Conservation (phyloP, 2,113 vertebrate genomes). For the Hypomesus transpacificus region DNA sequence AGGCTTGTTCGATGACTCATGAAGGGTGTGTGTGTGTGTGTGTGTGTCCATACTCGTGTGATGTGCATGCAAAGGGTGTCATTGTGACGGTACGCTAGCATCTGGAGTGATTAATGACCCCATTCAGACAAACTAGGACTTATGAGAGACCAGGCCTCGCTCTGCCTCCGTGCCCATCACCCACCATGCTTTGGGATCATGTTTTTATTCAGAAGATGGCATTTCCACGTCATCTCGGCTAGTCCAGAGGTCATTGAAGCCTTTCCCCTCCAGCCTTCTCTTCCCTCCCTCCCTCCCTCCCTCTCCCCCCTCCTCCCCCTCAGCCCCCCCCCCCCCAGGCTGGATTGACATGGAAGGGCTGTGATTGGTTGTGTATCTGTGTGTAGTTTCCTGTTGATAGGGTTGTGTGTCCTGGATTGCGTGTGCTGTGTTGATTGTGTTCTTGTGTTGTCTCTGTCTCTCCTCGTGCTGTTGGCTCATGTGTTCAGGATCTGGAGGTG, state of each 20-base stretch:
- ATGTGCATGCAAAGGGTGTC: too few species aligned
- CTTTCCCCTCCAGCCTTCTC: too few species aligned
- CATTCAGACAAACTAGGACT: not conserved
- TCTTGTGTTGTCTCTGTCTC: slow-evolving; percentile 42
- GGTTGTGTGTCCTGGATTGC: not conserved
- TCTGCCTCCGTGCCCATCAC: slow-evolving; percentile 28
- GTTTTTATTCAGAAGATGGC: slow-evolving; percentile 46
- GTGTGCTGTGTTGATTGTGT: not conserved
- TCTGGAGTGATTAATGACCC: too few species aligned
- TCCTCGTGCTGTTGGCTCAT: slow-evolving; percentile 45
- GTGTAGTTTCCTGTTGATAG: too few species aligned
- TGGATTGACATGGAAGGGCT: not conserved
- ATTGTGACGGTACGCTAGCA: too few species aligned
- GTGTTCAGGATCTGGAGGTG: slow-evolving; percentile 75
- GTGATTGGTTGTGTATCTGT: too few species aligned
- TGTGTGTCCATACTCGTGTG: too few species aligned
- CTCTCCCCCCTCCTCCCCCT: too few species aligned
- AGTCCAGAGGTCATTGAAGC: not conserved
- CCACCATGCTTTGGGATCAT: slow-evolving; percentile 34
- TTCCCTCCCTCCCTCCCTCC: too few species aligned
- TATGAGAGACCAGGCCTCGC: slow-evolving; percentile 42
- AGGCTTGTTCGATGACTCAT: too few species aligned
- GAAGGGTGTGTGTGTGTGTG: too few species aligned
- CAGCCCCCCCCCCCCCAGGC: too few species aligned
- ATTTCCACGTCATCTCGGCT: slow-evolving; percentile 24